Base-by-base conservation (phyloP, 23 tunicate species). In the Diplosoma virens region DNA sequence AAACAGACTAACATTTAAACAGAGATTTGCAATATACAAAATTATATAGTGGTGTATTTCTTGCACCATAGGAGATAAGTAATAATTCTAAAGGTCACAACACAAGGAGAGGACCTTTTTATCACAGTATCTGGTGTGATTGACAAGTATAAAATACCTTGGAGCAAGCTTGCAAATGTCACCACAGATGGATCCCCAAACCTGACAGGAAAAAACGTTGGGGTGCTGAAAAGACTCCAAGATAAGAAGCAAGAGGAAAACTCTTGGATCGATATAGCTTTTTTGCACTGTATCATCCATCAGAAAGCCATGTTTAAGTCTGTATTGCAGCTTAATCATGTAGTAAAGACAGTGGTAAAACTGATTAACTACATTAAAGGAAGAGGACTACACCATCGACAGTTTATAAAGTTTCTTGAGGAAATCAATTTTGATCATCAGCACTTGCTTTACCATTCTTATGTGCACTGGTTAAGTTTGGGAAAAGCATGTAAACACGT, bases 181-280 rank as follows among this genome's bases (percentile, higher is more conserved):
- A 47, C 77, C 36, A 80, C 84, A 1, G 84, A 80, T 68, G 84
- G 54, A 68, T 68, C 54, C 9, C 75, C 75, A 68, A 68, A 37
- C 54, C 24, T 68, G 59, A 52, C 63, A 34, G 67, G 24, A 73
- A 73, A 52, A 73, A 73, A 73, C 37, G 79, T 53, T 53, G 79
- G 73, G 45, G 22, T 73, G 33, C 79, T 53, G 27, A 73, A 73
- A 73, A 73, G 79, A 24, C 33, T 73, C 24, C 54, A 37, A 35
- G 75, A 64, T 28, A 64, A 64, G 71, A n/a, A 34, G 75, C 17
- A 68, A 34, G 54, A 68, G 54, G 55, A 68, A 68, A 36, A 36
- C 23, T 25, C 54, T 37, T 53, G 55, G 54, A 36, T 68, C 25
- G 75, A 68, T 68, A 29, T 31, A 64, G 29, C 34, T 29, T 63